These are phyloP conservation scores for Dione juno DNA, from an alignment of 2,888 invertebrate genomes.

Conservation along the genomic window DNA sequence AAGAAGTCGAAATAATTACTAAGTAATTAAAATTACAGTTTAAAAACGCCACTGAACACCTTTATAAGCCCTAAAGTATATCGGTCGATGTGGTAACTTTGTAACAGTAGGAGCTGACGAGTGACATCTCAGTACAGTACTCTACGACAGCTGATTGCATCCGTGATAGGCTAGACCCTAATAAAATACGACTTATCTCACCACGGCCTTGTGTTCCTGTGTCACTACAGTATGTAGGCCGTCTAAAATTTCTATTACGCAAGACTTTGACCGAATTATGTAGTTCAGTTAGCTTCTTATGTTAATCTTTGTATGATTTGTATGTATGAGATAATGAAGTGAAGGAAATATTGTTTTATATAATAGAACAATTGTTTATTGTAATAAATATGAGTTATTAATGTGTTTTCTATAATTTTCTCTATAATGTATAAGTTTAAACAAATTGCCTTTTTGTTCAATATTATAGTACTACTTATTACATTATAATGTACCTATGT, in stretches of 20 bases:
- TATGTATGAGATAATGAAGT: not conserved
- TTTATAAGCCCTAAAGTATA: not conserved
- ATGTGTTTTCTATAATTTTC: no score
- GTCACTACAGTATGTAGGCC: slow-evolving; percentile 64
- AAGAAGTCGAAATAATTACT: no score
- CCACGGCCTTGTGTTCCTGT: slow-evolving; percentile 72
- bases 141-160: slow-evolving; percentile 51
- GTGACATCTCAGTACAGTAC: slow-evolving; percentile 45
- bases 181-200: slow-evolving; percentile 57
- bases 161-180: slow-evolving; percentile 65
- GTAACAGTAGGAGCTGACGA: slow-evolving; percentile 54
- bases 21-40: no score
- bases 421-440: no score
- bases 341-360: not conserved
- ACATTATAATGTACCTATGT: no score
- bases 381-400: no score
- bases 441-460: no score
- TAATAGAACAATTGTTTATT: no score
- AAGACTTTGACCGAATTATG: slow-evolving; percentile 23
- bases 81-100: slow-evolving; percentile 32
- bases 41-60: not conserved
- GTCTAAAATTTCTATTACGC: slow-evolving; percentile 43
- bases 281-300: not conserved
- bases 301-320: not conserved
- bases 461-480: no score